Conservation (phyloP, 2,888 invertebrate genomes). For the Seira musarum region DNA sequence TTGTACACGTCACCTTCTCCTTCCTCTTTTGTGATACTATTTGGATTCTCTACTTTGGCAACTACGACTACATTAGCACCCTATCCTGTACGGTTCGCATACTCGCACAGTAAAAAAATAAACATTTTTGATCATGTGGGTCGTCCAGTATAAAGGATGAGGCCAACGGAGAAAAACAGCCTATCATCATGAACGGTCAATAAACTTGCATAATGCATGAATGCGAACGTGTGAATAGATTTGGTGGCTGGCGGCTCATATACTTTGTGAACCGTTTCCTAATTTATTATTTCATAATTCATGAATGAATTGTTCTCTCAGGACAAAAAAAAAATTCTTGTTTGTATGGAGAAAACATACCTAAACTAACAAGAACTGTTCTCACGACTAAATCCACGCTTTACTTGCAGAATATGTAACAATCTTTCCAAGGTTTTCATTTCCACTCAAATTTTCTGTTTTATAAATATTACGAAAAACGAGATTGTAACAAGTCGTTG, state of each 20-base stretch:
- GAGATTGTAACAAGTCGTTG: no score
- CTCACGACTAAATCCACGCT: neutral
- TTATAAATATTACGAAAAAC: no score
- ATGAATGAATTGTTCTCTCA: neutral
- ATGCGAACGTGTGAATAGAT: constrained; percentile 2
- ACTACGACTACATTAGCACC: neutral
- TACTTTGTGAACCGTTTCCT: neutral
- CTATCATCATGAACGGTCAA: constrained; percentile 15
- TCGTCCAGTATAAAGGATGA: neutral
- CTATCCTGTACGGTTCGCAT: neutral
- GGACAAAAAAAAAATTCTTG: neutral
- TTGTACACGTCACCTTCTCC: neutral
- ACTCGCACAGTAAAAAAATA: neutral
- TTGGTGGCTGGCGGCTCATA: constrained; percentile 6
- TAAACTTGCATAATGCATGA: constrained; percentile 24
- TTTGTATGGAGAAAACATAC: neutral
- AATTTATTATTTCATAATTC: neutral
- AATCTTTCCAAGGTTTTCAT: no score
- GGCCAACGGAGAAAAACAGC: neutral
- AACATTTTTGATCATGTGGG: neutral
- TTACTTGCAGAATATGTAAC: neutral
- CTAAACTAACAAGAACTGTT: no score
- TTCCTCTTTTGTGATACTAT: neutral
- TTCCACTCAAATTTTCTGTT: no score
- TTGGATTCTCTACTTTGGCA: neutral